Evolutionary conservation across 2,888 invertebrate species (phyloP).

Genomic region (Epinotia ramella): DNA sequence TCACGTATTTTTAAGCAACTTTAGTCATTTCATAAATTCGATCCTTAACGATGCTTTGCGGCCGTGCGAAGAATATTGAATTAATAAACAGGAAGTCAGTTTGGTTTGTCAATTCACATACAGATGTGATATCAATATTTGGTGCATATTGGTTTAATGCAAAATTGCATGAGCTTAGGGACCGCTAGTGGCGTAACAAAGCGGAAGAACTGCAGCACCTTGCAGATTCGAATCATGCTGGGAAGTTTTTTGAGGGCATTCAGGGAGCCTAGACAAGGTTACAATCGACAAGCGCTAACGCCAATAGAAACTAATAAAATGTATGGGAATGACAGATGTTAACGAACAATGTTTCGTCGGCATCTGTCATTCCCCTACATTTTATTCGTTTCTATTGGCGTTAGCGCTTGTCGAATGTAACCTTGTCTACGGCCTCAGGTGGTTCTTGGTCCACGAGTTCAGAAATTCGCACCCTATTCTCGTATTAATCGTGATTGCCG

Average conservation of each 20-base stretch:
- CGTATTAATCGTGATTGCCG: neutral
- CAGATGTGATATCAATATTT: neutral
- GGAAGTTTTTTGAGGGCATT: neutral
- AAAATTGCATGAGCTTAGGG: neutral
- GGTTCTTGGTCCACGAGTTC: neutral
- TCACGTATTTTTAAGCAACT: slow-evolving; percentile 27
- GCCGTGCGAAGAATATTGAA: slow-evolving; percentile 28
- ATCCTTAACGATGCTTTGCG: slow-evolving; percentile 16
- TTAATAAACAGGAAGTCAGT: neutral
- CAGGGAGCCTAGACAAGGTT: no score
- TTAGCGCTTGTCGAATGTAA: no score
- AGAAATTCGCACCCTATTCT: neutral
- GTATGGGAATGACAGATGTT: no score
- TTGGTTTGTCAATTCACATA: neutral
- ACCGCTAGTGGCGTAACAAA: neutral
- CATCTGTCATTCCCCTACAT: no score
- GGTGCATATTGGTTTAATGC: neutral
- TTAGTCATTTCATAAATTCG: slow-evolving; percentile 27
- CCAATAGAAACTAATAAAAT: no score
- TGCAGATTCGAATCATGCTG: neutral
- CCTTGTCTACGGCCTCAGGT: no score
- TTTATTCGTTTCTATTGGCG: no score
- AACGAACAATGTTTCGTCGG: no score
- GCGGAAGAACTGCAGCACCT: neutral
- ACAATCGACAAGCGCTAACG: no score